Conservation (phyloP, 2,888 invertebrate species). For the Thyatira batis region DNA sequence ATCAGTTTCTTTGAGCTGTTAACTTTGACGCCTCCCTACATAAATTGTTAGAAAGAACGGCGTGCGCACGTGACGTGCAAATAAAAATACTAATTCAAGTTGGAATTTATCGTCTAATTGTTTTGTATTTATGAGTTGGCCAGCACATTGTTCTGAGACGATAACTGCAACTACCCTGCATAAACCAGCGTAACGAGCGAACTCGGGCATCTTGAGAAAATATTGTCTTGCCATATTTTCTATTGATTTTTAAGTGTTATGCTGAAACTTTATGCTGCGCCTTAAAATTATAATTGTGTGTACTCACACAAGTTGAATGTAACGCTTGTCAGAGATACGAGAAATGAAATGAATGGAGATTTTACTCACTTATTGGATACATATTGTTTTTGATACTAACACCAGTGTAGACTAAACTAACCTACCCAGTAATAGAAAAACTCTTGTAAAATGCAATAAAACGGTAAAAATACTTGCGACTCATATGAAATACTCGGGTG, state of each 20-base stretch:
- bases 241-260: background rate
- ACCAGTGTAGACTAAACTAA: too few relatives aligned
- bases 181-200: slow-evolving; percentile 62
- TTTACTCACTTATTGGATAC: too few relatives aligned
- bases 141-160: slow-evolving; percentile 61
- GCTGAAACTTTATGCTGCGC: background rate
- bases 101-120: slow-evolving; percentile 74
- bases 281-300: too few relatives aligned
- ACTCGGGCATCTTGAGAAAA: background rate
- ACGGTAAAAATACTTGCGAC: background rate
- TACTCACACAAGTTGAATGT: background rate
- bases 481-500: slow-evolving; percentile 22
- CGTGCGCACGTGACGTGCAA: slow-evolving; percentile 72
- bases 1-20: slow-evolving; percentile 71
- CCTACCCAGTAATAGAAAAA: background rate
- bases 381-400: background rate
- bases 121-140: slow-evolving; percentile 68
- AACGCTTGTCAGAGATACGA: too few relatives aligned
- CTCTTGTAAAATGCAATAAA: background rate
- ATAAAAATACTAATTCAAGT: slow-evolving; percentile 74
- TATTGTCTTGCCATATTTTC: background rate
- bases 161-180: slow-evolving; percentile 52
- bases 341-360: too few relatives aligned
- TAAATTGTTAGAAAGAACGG: slow-evolving; percentile 62
- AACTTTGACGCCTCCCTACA: slow-evolving; percentile 68